Evolutionary conservation across 2,888 invertebrate species (phyloP).

Genomic region (Seira sanloemensis): DNA sequence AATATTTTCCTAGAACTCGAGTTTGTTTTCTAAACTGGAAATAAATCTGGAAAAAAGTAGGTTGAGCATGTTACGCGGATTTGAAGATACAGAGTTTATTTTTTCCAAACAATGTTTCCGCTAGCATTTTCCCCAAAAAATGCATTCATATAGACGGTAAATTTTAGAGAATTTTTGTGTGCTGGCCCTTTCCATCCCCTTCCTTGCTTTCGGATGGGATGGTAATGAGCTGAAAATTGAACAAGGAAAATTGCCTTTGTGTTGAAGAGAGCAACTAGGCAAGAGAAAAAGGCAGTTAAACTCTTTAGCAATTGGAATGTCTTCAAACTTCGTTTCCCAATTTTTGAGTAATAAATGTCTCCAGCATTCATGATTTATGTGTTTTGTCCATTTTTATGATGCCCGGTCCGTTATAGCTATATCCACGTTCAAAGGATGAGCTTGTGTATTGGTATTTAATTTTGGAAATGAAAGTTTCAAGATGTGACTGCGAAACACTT

Average conservation of each 20-base stretch:
- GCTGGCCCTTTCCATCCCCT: background rate
- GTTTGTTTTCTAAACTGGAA: no score
- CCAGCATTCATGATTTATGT: slow-evolving; percentile 42
- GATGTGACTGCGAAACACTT: background rate
- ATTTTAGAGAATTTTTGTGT: no score
- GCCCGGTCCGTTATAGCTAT: background rate
- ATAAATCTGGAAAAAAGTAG: no score
- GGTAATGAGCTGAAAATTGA: background rate
- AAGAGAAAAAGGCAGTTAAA: background rate
- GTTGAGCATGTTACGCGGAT: no score
- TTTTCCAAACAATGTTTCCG: no score
- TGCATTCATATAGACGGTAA: no score
- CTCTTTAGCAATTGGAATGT: background rate
- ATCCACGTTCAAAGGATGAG: background rate
- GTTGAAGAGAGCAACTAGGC: background rate
- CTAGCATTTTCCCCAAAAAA: no score
- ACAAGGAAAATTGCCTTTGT: background rate
- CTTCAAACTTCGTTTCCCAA: background rate
- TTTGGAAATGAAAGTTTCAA: background rate
- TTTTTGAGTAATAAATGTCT: slow-evolving; percentile 42
- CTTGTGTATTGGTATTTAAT: background rate
- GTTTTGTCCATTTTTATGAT: slow-evolving; percentile 19
- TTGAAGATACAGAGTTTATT: no score
- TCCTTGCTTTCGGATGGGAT: background rate
- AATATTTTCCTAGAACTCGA: no score